These are phyloP conservation scores for Plectrocnemia conspersa DNA, from an alignment of 1,140 invertebrate species.

Conservation along the genomic window DNA sequence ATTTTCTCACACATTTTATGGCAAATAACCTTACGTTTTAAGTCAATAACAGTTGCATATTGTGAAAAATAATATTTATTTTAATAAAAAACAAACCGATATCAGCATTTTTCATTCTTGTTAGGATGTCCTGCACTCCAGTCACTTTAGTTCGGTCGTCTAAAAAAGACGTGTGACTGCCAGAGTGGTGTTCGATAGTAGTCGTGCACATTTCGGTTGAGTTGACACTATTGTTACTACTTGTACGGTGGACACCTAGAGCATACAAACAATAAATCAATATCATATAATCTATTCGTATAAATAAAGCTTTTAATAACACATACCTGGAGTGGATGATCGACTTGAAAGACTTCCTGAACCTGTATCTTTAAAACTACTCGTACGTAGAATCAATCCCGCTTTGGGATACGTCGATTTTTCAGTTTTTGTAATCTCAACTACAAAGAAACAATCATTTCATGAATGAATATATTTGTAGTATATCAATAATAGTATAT, in stretches of 20 bases:
- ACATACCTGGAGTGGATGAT: conserved; percentile 32
- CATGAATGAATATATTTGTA: neutral
- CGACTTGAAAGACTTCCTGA: conserved; percentile 35
- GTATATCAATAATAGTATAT: neutral
- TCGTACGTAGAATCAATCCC: conserved; percentile 60
- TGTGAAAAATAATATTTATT: too few relatives aligned
- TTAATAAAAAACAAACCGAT: conserved; percentile 52
- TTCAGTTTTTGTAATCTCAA: conserved; percentile 50
- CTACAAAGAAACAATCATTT: conserved; percentile 38
- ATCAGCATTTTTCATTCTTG: conserved; percentile 68
- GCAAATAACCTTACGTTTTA: too few relatives aligned
- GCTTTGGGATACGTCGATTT: conserved; percentile 58
- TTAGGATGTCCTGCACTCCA: conserved; percentile 66
- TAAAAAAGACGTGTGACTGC: conserved; percentile 52
- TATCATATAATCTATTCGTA: conserved; percentile 1
- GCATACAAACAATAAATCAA: conserved; percentile 1
- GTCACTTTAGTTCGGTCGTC: conserved; percentile 62
- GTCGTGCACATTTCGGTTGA: conserved; percentile 37
- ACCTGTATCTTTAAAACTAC: conserved; percentile 53
- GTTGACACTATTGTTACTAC: conserved; percentile 36
- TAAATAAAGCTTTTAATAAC: neutral
- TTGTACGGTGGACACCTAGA: conserved; percentile 21
- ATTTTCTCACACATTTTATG: too few relatives aligned
- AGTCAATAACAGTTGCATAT: too few relatives aligned
- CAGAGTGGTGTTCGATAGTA: conserved; percentile 34